These are phyloP conservation scores for Notolabrus celidotus DNA, from an alignment of 2,797 vertebrate genomes.

Conservation along the genomic window DNA sequence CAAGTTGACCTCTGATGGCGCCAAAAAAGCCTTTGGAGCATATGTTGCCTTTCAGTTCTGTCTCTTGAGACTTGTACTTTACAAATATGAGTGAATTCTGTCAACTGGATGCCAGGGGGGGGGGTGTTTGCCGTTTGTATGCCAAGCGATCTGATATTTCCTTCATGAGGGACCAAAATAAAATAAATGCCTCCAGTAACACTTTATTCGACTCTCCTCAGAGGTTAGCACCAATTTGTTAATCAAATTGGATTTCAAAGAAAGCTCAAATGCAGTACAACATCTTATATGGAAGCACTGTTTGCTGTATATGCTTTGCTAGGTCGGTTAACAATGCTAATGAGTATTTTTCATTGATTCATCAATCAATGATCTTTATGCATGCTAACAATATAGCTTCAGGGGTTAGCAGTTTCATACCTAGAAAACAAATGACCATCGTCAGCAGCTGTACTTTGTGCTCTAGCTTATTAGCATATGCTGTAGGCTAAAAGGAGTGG, in stretches of 20 bases:
- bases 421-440: constrained; percentile 9
- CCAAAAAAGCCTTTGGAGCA: constrained; percentile 35
- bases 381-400: not conserved
- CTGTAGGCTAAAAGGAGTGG: not conserved
- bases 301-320: too few species aligned
- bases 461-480: constrained; percentile 3
- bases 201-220: constrained; percentile 28
- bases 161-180: not conserved
- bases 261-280: not conserved
- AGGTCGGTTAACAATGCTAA: not conserved
- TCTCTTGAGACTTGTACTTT: constrained; percentile 7
- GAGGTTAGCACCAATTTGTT: constrained; percentile 24
- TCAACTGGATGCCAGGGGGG: not conserved
- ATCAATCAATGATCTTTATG: not conserved
- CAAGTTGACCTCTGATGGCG: constrained; percentile 13
- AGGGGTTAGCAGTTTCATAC: not conserved
- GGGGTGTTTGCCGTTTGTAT: constrained; percentile 1
- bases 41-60: constrained; percentile 30
- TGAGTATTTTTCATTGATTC: not conserved
- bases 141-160: constrained; percentile 1
- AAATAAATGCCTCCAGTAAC: constrained; percentile 19
- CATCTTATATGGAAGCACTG: not conserved
- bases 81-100: constrained; percentile 4
- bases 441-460: not conserved
- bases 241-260: constrained; percentile 14